Percentiles rank a stretch among this genome's conserved stretches.
These are phyloP conservation scores for Hemicrepidius hirtus DNA, from an alignment of 2,888 invertebrate species.

Conservation along the genomic window DNA sequence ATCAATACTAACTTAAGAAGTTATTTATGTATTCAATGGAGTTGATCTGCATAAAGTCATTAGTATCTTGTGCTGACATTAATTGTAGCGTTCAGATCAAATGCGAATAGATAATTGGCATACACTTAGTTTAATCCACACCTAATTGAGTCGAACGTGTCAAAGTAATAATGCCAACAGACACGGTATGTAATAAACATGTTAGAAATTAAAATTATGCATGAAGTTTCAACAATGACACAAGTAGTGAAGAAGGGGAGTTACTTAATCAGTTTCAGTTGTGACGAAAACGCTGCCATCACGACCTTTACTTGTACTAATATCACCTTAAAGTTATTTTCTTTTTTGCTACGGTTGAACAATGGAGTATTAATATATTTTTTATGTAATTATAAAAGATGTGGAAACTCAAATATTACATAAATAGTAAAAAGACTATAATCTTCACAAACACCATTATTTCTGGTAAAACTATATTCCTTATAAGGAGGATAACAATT, in stretches of 20 bases:
- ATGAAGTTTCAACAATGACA: constrained; percentile 36
- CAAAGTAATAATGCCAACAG: constrained; percentile 27
- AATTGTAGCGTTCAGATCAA: constrained; percentile 19
- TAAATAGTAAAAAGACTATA: no score
- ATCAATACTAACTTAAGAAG: background rate
- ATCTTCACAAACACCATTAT: no score
- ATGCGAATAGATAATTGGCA: constrained; percentile 15
- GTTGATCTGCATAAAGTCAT: background rate
- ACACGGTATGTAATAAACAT: constrained; percentile 30
- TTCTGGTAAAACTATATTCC: background rate
- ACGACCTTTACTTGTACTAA: constrained; percentile 9
- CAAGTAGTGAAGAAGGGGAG: background rate
- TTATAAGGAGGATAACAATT: constrained; percentile 16
- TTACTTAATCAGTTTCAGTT: constrained; percentile 30
- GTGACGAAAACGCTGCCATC: constrained; percentile 13
- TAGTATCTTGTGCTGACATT: constrained; percentile 14
- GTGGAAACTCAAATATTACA: no score
- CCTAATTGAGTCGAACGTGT: constrained; percentile 36
- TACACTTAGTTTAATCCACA: constrained; percentile 33
- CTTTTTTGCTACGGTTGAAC: no score
- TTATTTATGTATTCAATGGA: constrained; percentile 7
- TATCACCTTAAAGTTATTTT: background rate
- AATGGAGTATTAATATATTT: no score
- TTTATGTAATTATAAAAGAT: no score
- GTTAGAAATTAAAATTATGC: constrained; percentile 32